phyloP scores from a whole-genome alignment of 1,140 invertebrate species.

The Pseudomyrmex pallidus region DNA sequence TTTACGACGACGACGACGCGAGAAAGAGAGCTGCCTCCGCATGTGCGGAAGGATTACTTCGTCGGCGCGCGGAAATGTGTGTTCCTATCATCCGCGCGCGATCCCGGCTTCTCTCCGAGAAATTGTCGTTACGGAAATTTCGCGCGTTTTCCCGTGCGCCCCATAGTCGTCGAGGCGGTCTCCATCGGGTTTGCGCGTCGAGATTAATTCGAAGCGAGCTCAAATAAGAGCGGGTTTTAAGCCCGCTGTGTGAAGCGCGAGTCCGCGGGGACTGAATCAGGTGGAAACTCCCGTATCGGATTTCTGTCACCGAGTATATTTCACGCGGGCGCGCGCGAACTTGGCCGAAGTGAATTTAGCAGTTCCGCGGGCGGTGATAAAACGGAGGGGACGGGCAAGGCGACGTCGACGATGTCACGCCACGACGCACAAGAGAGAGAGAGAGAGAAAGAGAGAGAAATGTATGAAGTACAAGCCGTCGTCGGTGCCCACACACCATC shows the following conservation, averaged over 20 bases:
- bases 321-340: conserved; percentile 36
- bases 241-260: neutral
- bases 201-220: conserved; percentile 62
- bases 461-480: conserved; percentile 31
- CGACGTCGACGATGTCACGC: conserved; percentile 53
- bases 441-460: neutral
- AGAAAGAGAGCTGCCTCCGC: too few relatives aligned
- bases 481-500: too few relatives aligned
- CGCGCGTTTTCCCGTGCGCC: neutral
- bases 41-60: too few relatives aligned
- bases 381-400: conserved; percentile 46
- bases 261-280: conserved; percentile 16
- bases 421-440: neutral
- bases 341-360: conserved; percentile 62
- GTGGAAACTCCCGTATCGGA: conserved; percentile 24
- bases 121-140: conserved; percentile 31
- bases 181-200: conserved; percentile 1
- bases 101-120: neutral
- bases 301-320: conserved; percentile 60
- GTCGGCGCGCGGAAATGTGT: neutral
- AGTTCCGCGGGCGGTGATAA: conserved; percentile 56
- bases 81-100: neutral
- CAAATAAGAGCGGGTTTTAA: conserved; percentile 39
- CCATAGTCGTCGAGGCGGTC: neutral
- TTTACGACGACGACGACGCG: neutral